A percentile compares a stretch with the other conserved stretches of the same genome.
These are phyloP conservation scores for Tribolium freemani DNA, from an alignment of 2,888 invertebrate genomes.

Conservation along the genomic window DNA sequence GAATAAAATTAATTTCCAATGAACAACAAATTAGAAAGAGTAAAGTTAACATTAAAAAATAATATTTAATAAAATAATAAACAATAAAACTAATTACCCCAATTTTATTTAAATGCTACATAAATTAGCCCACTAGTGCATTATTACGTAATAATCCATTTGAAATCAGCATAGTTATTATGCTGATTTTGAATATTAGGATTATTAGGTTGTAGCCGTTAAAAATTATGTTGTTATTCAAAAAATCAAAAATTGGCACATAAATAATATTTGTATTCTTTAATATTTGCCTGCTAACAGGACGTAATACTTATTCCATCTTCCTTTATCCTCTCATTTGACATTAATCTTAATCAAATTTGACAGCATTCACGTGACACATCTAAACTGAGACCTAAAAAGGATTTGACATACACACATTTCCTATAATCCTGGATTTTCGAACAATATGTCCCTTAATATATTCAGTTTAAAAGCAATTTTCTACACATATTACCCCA, in stretches of 20 bases:
- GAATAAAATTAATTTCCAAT: too few relatives aligned
- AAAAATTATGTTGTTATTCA: too few relatives aligned
- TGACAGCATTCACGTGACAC: conserved; percentile 62
- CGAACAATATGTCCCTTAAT: conserved; percentile 61
- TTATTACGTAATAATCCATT: too few relatives aligned
- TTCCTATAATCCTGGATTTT: conserved; percentile 63
- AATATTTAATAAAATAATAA: too few relatives aligned
- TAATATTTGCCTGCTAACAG: background rate
- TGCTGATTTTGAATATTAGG: too few relatives aligned
- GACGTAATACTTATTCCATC: conserved; percentile 7
- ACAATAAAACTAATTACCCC: too few relatives aligned
- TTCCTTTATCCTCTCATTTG: conserved; percentile 7
- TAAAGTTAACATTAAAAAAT: too few relatives aligned
- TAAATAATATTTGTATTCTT: background rate
- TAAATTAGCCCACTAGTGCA: too few relatives aligned
- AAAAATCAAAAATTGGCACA: too few relatives aligned
- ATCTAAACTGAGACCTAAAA: conserved; percentile 55
- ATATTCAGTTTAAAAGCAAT: conserved; percentile 66
- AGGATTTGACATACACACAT: conserved; percentile 55
- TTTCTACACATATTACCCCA: conserved; percentile 66
- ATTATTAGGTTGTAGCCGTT: background rate
- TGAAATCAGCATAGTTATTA: too few relatives aligned
- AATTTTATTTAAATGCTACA: too few relatives aligned
- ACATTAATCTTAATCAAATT: conserved; percentile 62
- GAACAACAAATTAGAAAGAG: too few relatives aligned